These are phyloP conservation scores for Accipiter virgatus DNA, from an alignment of 2,113 vertebrate genomes.

Conservation along the genomic window DNA sequence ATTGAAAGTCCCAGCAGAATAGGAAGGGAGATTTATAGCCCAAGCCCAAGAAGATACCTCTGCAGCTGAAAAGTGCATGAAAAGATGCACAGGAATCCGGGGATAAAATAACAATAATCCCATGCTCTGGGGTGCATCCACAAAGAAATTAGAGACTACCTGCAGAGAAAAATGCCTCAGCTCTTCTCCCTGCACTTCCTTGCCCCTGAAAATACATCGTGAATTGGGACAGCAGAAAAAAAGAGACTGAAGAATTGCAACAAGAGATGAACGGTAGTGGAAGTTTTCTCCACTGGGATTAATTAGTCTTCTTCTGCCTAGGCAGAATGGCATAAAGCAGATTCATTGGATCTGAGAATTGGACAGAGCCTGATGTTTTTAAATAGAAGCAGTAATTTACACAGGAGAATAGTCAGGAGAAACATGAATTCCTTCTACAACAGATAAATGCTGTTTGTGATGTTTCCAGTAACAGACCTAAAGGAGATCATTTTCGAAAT, in stretches of 20 bases:
- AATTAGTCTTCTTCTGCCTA: slow-evolving; percentile 33
- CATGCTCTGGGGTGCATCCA: neutral
- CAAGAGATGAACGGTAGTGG: neutral
- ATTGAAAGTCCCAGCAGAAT: neutral
- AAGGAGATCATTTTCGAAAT: slow-evolving; percentile 21
- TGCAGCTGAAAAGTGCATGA: neutral
- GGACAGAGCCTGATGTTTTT: neutral
- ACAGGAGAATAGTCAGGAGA: neutral
- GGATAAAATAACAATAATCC: slow-evolving; percentile 18
- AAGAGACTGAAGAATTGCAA: neutral
- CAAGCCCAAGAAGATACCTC: neutral
- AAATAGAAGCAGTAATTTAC: slow-evolving; percentile 40
- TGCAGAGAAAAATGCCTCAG: neutral
- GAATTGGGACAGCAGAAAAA: neutral
- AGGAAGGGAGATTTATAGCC: neutral
- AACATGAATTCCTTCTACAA: neutral
- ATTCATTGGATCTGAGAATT: slow-evolving; percentile 21
- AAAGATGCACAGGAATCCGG: neutral
- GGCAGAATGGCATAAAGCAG: neutral
- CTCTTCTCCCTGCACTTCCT: neutral
- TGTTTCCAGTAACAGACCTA: neutral
- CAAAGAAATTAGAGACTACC: slow-evolving; percentile 6
- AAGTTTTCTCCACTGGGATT: slow-evolving; percentile 38
- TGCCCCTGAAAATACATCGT: neutral
- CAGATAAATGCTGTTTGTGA: neutral